Evolutionary conservation across 1,140 invertebrate species (phyloP).

Genomic region (Eulimnadia texana): DNA sequence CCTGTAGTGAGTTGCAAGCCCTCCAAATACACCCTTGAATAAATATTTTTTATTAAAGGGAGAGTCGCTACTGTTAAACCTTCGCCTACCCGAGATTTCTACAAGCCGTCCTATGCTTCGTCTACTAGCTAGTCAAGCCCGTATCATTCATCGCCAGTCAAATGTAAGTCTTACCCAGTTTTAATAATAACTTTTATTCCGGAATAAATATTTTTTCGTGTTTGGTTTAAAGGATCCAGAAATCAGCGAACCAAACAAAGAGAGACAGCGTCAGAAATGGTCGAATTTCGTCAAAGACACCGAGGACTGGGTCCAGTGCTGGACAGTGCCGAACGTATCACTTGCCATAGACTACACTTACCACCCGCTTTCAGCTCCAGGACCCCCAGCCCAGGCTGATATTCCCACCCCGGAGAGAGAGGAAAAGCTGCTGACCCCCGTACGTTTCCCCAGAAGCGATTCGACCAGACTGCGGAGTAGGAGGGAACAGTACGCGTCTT

Average conservation of each 20-base stretch:
- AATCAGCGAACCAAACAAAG: background rate
- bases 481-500: constrained; percentile 34
- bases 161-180: background rate
- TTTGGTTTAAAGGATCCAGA: background rate
- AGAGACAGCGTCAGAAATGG: constrained; percentile 1
- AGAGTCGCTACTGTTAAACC: constrained; percentile 72
- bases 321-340: constrained; percentile 84
- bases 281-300: constrained; percentile 24
- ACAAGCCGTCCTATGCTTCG: constrained; percentile 66
- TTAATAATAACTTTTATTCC: background rate
- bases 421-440: constrained; percentile 76
- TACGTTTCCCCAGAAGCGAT: constrained; percentile 51
- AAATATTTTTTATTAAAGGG: constrained; percentile 35
- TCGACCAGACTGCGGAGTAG: background rate
- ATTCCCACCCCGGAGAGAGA: constrained; percentile 88
- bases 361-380: constrained; percentile 73
- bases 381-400: constrained; percentile 71
- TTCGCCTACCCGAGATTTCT: constrained; percentile 82
- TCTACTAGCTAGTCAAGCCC: constrained; percentile 72
- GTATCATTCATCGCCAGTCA: background rate
- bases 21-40: no score
- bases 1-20: no score
- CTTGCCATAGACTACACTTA: constrained; percentile 80
- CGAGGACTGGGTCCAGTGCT: constrained; percentile 86
- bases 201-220: background rate